A percentile compares a stretch with the other conserved stretches of the same genome.
Conservation (phyloP, 2,797 vertebrate genomes). For the Limnodromus scolopaceus region DNA sequence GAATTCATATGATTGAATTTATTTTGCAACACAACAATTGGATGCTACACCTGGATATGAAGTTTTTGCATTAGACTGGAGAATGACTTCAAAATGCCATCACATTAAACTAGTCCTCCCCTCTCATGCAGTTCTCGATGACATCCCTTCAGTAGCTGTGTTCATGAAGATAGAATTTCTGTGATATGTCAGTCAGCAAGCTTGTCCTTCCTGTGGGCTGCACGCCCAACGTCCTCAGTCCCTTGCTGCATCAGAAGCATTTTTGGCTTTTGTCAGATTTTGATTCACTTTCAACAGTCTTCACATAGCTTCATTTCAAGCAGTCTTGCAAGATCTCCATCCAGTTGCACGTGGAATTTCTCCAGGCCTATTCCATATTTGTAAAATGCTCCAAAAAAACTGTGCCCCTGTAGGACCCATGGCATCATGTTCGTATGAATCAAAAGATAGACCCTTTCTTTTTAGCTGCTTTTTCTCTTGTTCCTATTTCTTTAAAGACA, state of each 20-base stretch:
- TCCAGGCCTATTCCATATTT: background rate
- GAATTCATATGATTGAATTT: background rate
- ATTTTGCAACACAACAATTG: background rate
- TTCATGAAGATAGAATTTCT: background rate
- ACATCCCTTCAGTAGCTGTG: background rate
- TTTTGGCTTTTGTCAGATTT: background rate
- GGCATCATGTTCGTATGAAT: rapidly evolving
- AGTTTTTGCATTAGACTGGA: background rate
- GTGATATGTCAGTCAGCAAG: background rate
- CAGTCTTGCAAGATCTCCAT: background rate
- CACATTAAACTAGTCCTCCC: background rate
- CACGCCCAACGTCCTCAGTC: background rate
- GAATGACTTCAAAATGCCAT: background rate
- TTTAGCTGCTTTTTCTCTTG: background rate
- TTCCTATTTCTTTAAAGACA: background rate
- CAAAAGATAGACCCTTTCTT: background rate
- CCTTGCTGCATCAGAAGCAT: background rate
- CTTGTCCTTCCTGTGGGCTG: background rate
- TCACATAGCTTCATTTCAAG: background rate
- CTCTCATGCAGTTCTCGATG: background rate
- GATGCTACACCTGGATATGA: background rate
- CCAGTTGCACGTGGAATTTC: background rate
- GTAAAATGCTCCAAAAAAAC: background rate
- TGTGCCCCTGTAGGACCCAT: background rate
- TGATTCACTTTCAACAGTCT: background rate